phyloP scores from a whole-genome alignment of 2,888 invertebrate species.

The Aspidiotus rigidus region DNA sequence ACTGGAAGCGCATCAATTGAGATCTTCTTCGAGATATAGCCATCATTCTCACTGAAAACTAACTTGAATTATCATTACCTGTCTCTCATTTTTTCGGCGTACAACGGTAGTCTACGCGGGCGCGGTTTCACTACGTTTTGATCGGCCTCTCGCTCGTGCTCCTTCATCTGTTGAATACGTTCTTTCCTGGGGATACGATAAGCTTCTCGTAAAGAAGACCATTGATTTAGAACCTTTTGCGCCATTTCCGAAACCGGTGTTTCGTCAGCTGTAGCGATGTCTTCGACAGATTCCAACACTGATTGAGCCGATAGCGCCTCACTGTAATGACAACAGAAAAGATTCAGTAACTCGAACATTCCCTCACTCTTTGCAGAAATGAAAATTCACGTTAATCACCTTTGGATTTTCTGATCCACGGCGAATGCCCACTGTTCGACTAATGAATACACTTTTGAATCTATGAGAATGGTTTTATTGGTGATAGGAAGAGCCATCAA shows the following conservation, averaged over 20 bases:
- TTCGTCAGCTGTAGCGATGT: constrained; percentile 28
- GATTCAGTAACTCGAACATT: neutral
- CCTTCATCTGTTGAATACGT: constrained; percentile 87
- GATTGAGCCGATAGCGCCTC: constrained; percentile 29
- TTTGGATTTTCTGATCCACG: constrained; percentile 35
- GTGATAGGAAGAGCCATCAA: constrained; percentile 79
- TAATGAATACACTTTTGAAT: constrained; percentile 76
- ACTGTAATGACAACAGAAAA: constrained; percentile 2
- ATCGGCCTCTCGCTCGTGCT: constrained; percentile 77
- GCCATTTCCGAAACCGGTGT: constrained; percentile 25
- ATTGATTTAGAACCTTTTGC: constrained; percentile 53
- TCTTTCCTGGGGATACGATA: constrained; percentile 92
- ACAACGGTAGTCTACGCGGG: constrained; percentile 15
- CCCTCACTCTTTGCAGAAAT: neutral
- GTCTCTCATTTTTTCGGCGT: constrained; percentile 25
- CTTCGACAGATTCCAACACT: constrained; percentile 26
- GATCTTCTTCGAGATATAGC: too few species aligned
- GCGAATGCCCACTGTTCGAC: constrained; percentile 61
- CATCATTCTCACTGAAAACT: too few species aligned
- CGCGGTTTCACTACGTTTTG: constrained; percentile 17
- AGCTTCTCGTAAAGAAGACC: constrained; percentile 60
- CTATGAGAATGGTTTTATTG: constrained; percentile 84
- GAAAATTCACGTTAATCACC: constrained; percentile 10
- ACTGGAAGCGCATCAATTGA: too few species aligned
- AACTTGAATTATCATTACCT: neutral